Evolutionary conservation across 2,113 vertebrate genomes (phyloP).

Genomic region (Beaufortia kweichowensis): DNA sequence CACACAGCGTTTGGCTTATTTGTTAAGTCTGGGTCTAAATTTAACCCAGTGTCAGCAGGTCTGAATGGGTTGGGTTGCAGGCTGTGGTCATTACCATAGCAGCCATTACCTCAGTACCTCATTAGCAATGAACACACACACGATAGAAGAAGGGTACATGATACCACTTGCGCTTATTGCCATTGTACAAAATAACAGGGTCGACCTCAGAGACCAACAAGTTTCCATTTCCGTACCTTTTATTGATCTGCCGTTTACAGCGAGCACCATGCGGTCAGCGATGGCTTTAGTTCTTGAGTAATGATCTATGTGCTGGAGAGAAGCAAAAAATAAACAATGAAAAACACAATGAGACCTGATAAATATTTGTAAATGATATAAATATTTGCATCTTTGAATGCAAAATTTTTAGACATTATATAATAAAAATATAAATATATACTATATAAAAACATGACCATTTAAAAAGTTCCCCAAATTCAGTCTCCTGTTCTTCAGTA

Average conservation of each 20-base stretch:
- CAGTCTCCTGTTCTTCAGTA: constrained; percentile 8
- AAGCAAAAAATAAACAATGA: background rate
- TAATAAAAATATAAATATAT: too few relatives aligned
- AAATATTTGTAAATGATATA: background rate
- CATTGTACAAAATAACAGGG: constrained; percentile 28
- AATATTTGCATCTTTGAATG: background rate
- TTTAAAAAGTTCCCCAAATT: constrained; percentile 32
- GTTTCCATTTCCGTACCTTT: constrained; percentile 73
- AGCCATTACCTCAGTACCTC: constrained; percentile 59
- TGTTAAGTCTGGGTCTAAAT: constrained; percentile 69
- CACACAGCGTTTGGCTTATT: constrained; percentile 52
- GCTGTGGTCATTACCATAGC: constrained; percentile 61
- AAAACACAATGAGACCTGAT: background rate
- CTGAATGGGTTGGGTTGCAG: constrained; percentile 69
- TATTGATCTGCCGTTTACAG: constrained; percentile 79
- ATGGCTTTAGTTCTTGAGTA: constrained; percentile 94
- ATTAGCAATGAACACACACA: constrained; percentile 17
- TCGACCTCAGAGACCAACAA: constrained; percentile 23
- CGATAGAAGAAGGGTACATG: constrained; percentile 16
- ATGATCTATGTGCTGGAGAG: constrained; percentile 86
- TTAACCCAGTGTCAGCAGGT: constrained; percentile 73
- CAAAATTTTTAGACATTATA: constrained; percentile 1
- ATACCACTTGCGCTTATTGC: constrained; percentile 37
- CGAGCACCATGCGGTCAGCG: constrained; percentile 87
- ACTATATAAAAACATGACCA: too few relatives aligned